Conservation (phyloP, 1,140 invertebrate species). For the Drosophila punjabiensis region DNA sequence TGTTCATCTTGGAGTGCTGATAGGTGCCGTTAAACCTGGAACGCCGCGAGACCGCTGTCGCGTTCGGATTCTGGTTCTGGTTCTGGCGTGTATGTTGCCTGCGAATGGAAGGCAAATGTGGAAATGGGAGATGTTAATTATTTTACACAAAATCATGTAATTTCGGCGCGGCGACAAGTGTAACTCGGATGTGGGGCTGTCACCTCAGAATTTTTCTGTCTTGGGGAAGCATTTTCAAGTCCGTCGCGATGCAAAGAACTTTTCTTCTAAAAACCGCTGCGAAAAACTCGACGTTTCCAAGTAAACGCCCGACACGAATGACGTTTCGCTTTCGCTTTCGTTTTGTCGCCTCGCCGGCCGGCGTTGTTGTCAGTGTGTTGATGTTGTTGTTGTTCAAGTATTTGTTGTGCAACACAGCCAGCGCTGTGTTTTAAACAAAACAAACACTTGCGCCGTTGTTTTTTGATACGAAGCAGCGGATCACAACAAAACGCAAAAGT, state of each 20-base stretch:
- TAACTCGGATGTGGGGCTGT: neutral
- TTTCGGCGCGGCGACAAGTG: neutral
- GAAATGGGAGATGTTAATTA: neutral
- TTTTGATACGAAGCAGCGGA: constrained; percentile 14
- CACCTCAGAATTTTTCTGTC: constrained; percentile 67
- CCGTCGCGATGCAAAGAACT: constrained; percentile 3
- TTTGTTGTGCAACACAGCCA: constrained; percentile 13
- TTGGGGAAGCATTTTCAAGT: constrained; percentile 59
- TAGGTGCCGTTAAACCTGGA: constrained; percentile 30
- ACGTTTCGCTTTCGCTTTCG: constrained; percentile 39
- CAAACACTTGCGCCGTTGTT: neutral
- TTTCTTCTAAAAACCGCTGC: neutral
- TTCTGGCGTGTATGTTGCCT: constrained; percentile 69
- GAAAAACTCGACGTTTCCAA: constrained; percentile 35
- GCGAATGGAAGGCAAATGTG: neutral
- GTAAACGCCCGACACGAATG: constrained; percentile 36
- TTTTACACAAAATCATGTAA: neutral
- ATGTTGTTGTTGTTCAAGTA: neutral
- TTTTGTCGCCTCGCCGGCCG: constrained; percentile 26
- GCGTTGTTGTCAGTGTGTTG: constrained; percentile 6
- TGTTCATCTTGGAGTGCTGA: constrained; percentile 59
- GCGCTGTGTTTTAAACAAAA: neutral
- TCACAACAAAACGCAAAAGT: constrained; percentile 29
- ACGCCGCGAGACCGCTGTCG: constrained; percentile 30
- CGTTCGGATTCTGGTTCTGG: constrained; percentile 51